Base-by-base conservation (phyloP, 2,113 vertebrate genomes). In the Acrocephalus arundinaceus region DNA sequence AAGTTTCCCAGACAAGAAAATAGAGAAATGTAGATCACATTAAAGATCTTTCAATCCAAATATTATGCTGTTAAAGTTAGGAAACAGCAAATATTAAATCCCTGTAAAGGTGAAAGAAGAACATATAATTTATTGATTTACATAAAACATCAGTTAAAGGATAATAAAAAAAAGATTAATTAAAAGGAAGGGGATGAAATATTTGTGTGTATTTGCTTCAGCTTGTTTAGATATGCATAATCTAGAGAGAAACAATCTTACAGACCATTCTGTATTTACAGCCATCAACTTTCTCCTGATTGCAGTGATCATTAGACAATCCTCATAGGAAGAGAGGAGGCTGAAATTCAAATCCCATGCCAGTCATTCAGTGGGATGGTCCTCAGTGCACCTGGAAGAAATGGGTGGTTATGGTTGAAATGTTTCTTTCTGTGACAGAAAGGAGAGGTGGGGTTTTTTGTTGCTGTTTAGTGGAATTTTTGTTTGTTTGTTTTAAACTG, bases 261-360 rank as follows among this genome's bases (percentile, higher is more conserved):
- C 9, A 48, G 55, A 73, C 33, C 7, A 23, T 43, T 65, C 31
- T 72, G n/a, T 39, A 18, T 84, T 80, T 66, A 9, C 3, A 35
- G n/a, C 10, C 4, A 2, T 45, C n/a, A 37, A 3, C 16, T 67
- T 71, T 41, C 19, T 65, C 18, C 35, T 31, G 52, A 4, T 37
- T 55, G 73, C 58, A 51, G 39, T 12, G 48, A 24, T 18, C 2
- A 1, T 18, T 39, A 35, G 7, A 21, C 5, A n/a, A 11, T 11
- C 11, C 43, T 37, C 0, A 1, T 0, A 48, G 9, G 22, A 20
- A 17, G 62, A n/a, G 20, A 20, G 0, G 8, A 66, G 24, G 41
- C 45, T 41, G 35, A 31, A 77, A 84, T 37, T 12, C 2, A 6
- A 63, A 76, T 43, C 21, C 48, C 13, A 1, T 33, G 30, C 13